These are phyloP conservation scores for Tanypteryx hageni DNA, from an alignment of 2,888 invertebrate species.

Conservation along the genomic window DNA sequence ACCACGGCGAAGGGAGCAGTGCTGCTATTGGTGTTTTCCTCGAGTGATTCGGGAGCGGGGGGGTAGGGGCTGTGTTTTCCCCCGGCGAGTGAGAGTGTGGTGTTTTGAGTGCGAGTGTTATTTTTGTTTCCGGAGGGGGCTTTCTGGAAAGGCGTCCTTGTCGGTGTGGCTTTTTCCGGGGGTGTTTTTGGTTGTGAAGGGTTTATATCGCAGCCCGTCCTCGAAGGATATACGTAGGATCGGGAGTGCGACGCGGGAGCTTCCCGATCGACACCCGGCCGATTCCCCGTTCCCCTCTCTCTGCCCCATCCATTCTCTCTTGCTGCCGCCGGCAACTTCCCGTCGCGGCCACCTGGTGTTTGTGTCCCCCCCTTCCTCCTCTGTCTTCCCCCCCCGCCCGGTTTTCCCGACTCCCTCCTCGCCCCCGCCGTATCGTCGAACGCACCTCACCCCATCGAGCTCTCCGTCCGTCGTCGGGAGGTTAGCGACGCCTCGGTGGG, in stretches of 20 bases:
- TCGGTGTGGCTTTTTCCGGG: not conserved
- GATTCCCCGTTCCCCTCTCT: conserved; percentile 11
- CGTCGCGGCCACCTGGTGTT: conserved; percentile 37
- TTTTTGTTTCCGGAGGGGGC: not conserved
- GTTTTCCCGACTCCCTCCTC: not conserved
- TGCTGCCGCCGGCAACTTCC: conserved; percentile 27
- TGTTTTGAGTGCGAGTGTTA: conserved; percentile 52
- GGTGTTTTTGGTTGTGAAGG: conserved; percentile 44
- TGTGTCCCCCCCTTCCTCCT: conserved; percentile 13
- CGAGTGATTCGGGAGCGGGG: conserved; percentile 46
- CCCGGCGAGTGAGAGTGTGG: conserved; percentile 18
- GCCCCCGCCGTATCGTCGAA: not conserved
- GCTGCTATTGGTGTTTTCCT: not conserved
- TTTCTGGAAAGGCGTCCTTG: not conserved
- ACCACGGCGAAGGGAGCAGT: conserved; percentile 47
- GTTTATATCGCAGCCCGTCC: not conserved
- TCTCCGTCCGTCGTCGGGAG: conserved; percentile 52
- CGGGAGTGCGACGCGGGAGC: not conserved
- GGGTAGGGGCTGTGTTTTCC: not conserved
- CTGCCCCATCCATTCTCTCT: not conserved
- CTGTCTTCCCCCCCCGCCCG: not conserved
- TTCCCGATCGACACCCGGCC: not conserved
- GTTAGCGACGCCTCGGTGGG: conserved; percentile 43
- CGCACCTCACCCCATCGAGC: not conserved
- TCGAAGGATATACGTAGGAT: conserved; percentile 42